Evolutionary conservation across 2,797 vertebrate genomes (phyloP).

Genomic region (Yasuhikotakia modesta): DNA sequence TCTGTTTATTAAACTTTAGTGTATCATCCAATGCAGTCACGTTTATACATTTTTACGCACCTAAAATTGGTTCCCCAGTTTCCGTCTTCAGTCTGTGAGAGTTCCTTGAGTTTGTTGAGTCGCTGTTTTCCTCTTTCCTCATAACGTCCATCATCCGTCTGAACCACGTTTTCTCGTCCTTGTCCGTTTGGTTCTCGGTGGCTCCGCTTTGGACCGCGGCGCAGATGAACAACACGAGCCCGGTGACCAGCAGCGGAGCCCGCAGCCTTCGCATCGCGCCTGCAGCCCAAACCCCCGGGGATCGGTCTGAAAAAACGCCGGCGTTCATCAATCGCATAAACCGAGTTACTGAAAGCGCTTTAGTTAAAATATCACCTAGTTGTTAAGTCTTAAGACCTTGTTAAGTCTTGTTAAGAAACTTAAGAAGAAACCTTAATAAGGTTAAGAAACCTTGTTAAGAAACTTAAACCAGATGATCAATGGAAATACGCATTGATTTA

Average conservation of each 20-base stretch:
- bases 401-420: no score
- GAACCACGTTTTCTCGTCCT: constrained; percentile 71
- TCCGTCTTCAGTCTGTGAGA: constrained; percentile 73
- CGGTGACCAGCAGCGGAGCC: constrained; percentile 73
- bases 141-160: constrained; percentile 81
- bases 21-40: background rate
- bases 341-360: no score
- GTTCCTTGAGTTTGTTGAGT: constrained; percentile 77
- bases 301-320: constrained; percentile 4
- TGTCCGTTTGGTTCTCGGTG: constrained; percentile 67
- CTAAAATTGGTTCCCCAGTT: constrained; percentile 80
- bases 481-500: no score
- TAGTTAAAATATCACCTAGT: no score
- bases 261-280: constrained; percentile 81
- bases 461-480: no score
- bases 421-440: no score
- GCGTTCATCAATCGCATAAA: no score
- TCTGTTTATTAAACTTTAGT: no score
- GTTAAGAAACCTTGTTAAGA: no score
- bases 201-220: constrained; percentile 77
- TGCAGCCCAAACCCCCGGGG: constrained; percentile 5
- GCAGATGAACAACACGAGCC: constrained; percentile 83
- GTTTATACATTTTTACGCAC: constrained; percentile 67
- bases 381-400: no score
- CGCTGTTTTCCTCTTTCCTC: constrained; percentile 78